A percentile compares a stretch with the other conserved stretches of the same genome.
Conservation (phyloP, 2,888 invertebrate species). For the Acholoe squamosa region DNA sequence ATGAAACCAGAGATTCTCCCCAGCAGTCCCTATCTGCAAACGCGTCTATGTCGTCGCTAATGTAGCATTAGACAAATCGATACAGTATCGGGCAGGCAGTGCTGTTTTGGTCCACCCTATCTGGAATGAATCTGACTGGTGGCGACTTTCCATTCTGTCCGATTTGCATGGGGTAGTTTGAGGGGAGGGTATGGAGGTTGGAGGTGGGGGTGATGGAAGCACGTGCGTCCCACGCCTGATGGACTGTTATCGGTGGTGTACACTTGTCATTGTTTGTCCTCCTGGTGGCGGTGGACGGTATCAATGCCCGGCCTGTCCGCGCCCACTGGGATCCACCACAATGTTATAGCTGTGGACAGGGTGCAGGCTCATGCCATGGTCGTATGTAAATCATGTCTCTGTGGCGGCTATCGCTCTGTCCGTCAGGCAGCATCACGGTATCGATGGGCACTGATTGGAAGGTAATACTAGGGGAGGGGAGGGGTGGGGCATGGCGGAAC, state of each 20-base stretch:
- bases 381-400: conserved; percentile 51
- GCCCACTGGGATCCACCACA: background rate
- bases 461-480: background rate
- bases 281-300: background rate
- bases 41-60: conserved; percentile 30
- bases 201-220: background rate
- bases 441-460: conserved; percentile 33
- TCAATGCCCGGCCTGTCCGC: background rate
- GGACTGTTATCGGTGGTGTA: conserved; percentile 43
- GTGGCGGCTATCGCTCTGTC: background rate
- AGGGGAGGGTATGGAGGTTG: background rate
- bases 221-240: background rate
- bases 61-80: conserved; percentile 12
- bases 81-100: background rate
- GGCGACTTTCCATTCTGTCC: conserved; percentile 24
- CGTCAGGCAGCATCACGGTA: background rate
- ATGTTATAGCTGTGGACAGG: background rate
- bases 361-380: background rate
- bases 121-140: conserved; percentile 46
- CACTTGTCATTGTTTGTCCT: conserved; percentile 56
- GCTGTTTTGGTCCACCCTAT: background rate
- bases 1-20: conserved; percentile 7
- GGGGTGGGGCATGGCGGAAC: background rate
- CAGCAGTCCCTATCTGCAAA: conserved; percentile 32
- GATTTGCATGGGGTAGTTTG: conserved; percentile 5